Conservation (phyloP, 2,888 invertebrate genomes). For the Agonopterix heracliana region DNA sequence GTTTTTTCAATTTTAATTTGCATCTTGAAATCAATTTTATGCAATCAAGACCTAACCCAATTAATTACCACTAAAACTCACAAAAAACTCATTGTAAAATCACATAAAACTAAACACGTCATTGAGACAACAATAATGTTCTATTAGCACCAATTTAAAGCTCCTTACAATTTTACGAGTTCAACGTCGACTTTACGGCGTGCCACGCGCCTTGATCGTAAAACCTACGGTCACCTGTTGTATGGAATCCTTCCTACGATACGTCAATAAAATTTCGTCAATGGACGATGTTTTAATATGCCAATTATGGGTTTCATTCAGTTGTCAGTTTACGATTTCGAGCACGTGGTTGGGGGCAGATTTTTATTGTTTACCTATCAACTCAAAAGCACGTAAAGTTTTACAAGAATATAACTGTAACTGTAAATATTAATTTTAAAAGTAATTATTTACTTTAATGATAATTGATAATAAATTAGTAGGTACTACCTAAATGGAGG, state of each 20-base stretch:
- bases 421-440: too few relatives aligned
- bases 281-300: constrained; percentile 60
- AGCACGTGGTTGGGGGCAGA: too few relatives aligned
- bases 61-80: too few relatives aligned
- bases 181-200: constrained; percentile 50
- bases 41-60: too few relatives aligned
- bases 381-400: too few relatives aligned
- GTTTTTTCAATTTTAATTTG: too few relatives aligned
- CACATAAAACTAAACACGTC: constrained; percentile 58
- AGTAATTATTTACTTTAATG: too few relatives aligned
- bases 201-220: constrained; percentile 61
- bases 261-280: constrained; percentile 63
- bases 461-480: too few relatives aligned
- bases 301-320: constrained; percentile 63
- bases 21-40: too few relatives aligned
- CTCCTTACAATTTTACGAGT: constrained; percentile 61
- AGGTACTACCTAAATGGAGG: too few relatives aligned
- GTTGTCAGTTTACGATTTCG: constrained; percentile 38
- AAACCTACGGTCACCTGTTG: constrained; percentile 71
- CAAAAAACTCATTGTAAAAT: constrained; percentile 28
- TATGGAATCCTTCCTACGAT: constrained; percentile 48
- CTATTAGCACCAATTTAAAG: constrained; percentile 59
- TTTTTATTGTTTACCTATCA: too few relatives aligned
- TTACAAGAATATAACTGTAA: too few relatives aligned
- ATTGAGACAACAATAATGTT: constrained; percentile 57